Evolutionary conservation across 2,797 vertebrate species (phyloP).

Genomic region (Parauchenoglanis punctatus): DNA sequence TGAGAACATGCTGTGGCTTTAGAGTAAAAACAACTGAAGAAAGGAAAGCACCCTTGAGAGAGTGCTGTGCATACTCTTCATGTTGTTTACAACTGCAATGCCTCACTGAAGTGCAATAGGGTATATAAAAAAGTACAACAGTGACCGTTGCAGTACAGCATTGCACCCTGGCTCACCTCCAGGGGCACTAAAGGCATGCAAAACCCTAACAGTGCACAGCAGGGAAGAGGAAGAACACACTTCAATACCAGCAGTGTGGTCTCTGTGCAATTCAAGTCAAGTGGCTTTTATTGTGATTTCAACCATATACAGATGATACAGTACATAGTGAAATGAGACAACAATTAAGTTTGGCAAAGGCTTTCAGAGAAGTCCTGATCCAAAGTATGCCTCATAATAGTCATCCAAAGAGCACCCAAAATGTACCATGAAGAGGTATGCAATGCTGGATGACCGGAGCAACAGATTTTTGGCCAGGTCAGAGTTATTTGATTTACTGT

Average conservation of each 20-base stretch:
- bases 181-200: neutral
- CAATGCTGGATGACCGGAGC: neutral
- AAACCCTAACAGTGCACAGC: neutral
- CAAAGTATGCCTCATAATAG: no score
- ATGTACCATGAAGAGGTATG: neutral
- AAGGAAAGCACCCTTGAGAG: neutral
- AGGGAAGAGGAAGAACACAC: neutral
- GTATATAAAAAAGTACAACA: neutral
- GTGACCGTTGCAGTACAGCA: neutral
- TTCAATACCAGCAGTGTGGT: neutral
- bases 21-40: neutral
- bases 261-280: neutral
- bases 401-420: neutral
- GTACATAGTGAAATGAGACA: no score
- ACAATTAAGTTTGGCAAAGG: neutral
- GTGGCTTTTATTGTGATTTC: no score
- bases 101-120: neutral
- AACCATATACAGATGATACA: no score
- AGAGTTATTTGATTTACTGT: neutral
- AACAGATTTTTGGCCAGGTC: neutral
- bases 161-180: neutral
- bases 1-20: neutral
- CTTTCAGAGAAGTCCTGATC: neutral
- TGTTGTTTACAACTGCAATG: neutral
- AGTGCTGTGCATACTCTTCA: neutral